Evolutionary conservation across 2,113 vertebrate genomes (phyloP).

Genomic region (Cryptotis parvus): DNA sequence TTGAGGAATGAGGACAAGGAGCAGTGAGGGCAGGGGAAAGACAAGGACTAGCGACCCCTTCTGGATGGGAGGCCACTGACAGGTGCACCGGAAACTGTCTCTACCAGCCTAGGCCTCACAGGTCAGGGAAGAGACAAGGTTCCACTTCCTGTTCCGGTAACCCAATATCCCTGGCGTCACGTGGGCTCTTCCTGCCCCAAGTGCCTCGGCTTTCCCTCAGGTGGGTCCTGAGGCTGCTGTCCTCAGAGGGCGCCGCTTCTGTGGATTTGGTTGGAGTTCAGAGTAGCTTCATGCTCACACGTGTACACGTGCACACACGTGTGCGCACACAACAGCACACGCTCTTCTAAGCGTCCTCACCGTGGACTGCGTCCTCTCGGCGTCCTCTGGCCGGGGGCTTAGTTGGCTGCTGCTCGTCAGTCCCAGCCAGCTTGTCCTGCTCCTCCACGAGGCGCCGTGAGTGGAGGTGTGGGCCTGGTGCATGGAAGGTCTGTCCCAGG

Average conservation of each 20-base stretch:
- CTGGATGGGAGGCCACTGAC: too few relatives aligned
- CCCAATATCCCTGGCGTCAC: background rate
- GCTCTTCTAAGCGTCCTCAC: too few relatives aligned
- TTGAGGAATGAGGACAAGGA: background rate
- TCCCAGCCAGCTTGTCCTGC: too few relatives aligned
- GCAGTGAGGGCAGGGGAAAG: background rate
- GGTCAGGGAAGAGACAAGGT: fast-evolving
- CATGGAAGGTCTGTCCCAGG: background rate
- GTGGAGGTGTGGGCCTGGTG: too few relatives aligned
- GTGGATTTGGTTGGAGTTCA: background rate
- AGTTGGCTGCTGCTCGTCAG: too few relatives aligned
- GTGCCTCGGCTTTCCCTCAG: fast-evolving
- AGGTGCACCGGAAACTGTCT: fast-evolving
- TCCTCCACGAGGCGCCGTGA: too few relatives aligned
- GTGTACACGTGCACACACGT: too few relatives aligned
- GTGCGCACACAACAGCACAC: too few relatives aligned
- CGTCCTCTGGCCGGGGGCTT: too few relatives aligned
- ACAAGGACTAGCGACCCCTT: background rate
- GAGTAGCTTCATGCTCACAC: background rate
- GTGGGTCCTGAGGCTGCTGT: background rate
- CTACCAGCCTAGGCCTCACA: fast-evolving
- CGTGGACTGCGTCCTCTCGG: too few relatives aligned
- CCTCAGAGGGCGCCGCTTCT: background rate
- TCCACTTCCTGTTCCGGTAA: too few relatives aligned
- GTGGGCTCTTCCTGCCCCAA: background rate